Percentiles rank a stretch among this genome's conserved stretches.
Conservation (phyloP, 2,888 invertebrate genomes). For the Nymphalis c-album region DNA sequence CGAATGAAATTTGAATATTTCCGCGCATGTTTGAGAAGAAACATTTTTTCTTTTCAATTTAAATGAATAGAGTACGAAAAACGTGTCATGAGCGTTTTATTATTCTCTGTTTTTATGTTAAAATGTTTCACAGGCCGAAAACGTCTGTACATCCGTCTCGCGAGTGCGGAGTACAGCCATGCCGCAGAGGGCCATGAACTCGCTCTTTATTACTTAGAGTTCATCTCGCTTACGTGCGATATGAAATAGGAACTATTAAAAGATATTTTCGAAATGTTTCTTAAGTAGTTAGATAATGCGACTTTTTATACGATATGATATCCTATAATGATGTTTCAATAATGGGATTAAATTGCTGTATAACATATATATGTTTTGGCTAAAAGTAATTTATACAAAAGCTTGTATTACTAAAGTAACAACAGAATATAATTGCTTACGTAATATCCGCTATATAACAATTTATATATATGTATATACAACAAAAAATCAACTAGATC, state of each 20-base stretch:
- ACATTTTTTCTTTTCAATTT: conserved; percentile 13
- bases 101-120: conserved; percentile 38
- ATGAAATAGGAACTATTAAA: conserved; percentile 41
- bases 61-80: conserved; percentile 25
- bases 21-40: background rate
- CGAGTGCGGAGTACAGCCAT: conserved; percentile 47
- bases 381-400: no score
- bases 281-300: conserved; percentile 23
- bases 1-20: no score
- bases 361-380: no score
- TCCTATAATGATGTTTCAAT: background rate
- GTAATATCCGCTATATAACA: no score
- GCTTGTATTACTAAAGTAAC: no score
- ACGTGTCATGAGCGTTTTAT: conserved; percentile 35
- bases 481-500: no score
- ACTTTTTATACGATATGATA: conserved; percentile 2
- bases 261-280: conserved; percentile 32
- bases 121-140: conserved; percentile 46
- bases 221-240: conserved; percentile 59
- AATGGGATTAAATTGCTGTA: no score
- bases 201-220: conserved; percentile 67
- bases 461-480: no score
- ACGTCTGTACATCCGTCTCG: conserved; percentile 50
- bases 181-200: conserved; percentile 72
- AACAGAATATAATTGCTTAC: no score